Conservation (phyloP, 1,140 invertebrate genomes). For the Brachionus rubens region DNA sequence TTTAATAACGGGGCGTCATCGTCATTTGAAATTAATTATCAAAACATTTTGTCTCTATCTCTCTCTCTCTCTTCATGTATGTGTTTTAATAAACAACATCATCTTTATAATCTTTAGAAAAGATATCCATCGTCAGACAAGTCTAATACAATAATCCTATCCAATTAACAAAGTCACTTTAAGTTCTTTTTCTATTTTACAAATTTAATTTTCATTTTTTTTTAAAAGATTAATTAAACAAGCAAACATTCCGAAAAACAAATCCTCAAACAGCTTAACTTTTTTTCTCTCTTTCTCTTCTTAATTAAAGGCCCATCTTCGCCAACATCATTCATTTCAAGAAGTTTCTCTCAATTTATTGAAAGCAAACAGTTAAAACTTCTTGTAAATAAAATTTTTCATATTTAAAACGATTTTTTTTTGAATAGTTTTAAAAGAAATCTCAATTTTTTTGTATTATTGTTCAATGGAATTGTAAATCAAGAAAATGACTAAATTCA, state of each 20-base stretch:
- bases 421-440: no score
- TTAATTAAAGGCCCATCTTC: not conserved
- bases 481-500: no score
- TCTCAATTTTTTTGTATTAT: not conserved
- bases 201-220: slow-evolving; percentile 7
- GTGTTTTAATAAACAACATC: no score
- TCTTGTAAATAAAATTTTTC: slow-evolving; percentile 5
- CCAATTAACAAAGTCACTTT: slow-evolving; percentile 16
- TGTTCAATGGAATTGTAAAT: slow-evolving; percentile 32
- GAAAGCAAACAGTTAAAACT: slow-evolving; percentile 8
- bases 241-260: slow-evolving; percentile 15
- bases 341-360: slow-evolving; percentile 7
- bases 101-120: no score
- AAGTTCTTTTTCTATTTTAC: no score
- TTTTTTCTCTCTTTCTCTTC: not conserved
- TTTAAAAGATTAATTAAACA: slow-evolving; percentile 7
- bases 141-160: slow-evolving; percentile 41
- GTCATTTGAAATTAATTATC: no score
- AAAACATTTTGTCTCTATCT: no score
- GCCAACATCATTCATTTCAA: no score
- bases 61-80: no score
- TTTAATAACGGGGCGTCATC: no score
- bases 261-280: slow-evolving; percentile 37
- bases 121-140: not conserved
- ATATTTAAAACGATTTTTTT: slow-evolving; percentile 9